Evolutionary conservation across 2,888 invertebrate genomes (phyloP), one percentile per base, ranked within the genome.

Genomic region (Drosophila suboccidentalis): DNA sequence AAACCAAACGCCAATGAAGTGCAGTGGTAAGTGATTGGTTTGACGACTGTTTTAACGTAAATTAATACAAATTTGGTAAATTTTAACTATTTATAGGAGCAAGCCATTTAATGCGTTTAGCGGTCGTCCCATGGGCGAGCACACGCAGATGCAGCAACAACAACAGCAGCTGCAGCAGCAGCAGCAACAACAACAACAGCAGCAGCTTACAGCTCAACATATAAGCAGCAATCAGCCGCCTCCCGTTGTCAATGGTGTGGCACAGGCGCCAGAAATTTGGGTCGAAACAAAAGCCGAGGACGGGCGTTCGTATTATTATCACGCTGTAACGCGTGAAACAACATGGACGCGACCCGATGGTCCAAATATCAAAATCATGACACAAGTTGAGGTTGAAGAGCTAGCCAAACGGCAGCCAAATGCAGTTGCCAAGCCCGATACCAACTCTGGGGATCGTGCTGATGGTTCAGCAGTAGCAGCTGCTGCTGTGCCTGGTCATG

Each of bases 271-370:
- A 4, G 97, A 97, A 89, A 94, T 99, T 17, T 99, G 99, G 99
- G 98, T 99, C 29, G 99, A 99, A 93, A 98, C 99, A 0, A 98
- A 98, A 93, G 96, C 98, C 0, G 96, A 96, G 0, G 98, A 99
- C 87, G 98, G 98, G 53, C 98, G 98, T 93, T 96, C 96, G 0
- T 99, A 99, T 93, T 99, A 96, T 94, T 99, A 99, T 93, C 98
- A 99, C 94, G 97, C 98, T 13, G 94, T 97, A 78, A 97, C 98
- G 0, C 94, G 99, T 68, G 98, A 99, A 93, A 98, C 99, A 0
- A 98, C 98, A 0, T 99, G 99, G 99, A 98, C 97, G 5, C 95
- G 97, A 90, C 99, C 99, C 0, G 98, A 99, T 90, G 95, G 96
- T 2, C 95, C 95, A 66, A 95, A 95, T 65, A 95, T 97, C 0